These are phyloP conservation scores for Conopomorpha cramerella DNA, from an alignment of 1,140 invertebrate species.

Conservation along the genomic window DNA sequence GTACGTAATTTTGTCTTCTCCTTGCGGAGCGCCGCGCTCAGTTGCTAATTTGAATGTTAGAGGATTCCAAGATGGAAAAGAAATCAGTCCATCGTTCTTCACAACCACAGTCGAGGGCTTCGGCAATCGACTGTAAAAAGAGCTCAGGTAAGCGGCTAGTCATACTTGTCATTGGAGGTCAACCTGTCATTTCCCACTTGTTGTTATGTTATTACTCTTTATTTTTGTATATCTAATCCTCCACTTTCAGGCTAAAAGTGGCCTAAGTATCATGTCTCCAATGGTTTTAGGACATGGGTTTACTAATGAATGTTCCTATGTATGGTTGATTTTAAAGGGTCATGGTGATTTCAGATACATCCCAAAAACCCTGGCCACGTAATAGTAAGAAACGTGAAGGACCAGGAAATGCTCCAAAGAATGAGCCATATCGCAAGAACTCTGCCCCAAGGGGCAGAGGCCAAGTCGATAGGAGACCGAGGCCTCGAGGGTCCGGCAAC, in stretches of 20 bases:
- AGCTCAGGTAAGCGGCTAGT: conserved; percentile 65
- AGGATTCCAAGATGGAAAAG: conserved; percentile 73
- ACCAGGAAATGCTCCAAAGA: conserved; percentile 61
- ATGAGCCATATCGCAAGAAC: conserved; percentile 56
- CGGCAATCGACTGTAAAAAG: conserved; percentile 70
- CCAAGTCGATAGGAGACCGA: conserved; percentile 75
- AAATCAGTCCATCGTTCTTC: conserved; percentile 66
- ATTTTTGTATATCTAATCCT: too few relatives aligned
- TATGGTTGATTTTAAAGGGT: too few relatives aligned
- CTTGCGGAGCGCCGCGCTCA: conserved; percentile 66
- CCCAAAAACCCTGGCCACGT: conserved; percentile 66
- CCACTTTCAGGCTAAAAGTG: too few relatives aligned
- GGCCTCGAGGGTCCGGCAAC: conserved; percentile 69
- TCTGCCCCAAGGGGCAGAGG: conserved; percentile 28
- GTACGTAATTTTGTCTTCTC: conserved; percentile 68
- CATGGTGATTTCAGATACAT: too few relatives aligned
- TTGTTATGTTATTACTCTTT: conserved; percentile 3
- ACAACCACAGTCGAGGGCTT: conserved; percentile 66
- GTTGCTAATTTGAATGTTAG: conserved; percentile 45
- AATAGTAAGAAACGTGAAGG: conserved; percentile 69
- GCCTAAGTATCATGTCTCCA: too few relatives aligned
- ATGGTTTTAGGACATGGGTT: too few relatives aligned
- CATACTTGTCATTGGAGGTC: too few relatives aligned
- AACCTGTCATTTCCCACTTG: conserved; percentile 7
- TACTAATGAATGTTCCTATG: too few relatives aligned